Evolutionary conservation across 2,888 invertebrate species (phyloP).

Genomic region (Meiosimyza decipiens): DNA sequence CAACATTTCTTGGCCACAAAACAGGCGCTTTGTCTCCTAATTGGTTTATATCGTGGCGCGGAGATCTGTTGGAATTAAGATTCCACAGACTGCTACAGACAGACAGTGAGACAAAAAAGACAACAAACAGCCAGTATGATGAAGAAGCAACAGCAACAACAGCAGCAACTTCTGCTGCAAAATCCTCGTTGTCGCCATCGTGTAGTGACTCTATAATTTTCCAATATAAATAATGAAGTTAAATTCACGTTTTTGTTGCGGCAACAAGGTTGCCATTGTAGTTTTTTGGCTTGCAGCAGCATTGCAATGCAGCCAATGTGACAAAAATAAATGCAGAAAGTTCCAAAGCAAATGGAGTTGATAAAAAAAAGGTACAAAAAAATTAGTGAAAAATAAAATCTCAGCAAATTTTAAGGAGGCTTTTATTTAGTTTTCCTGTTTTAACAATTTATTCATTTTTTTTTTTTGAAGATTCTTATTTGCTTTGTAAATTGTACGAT

Average conservation of each 20-base stretch:
- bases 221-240: conserved; percentile 47
- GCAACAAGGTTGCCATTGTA: conserved; percentile 14
- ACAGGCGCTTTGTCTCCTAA: conserved; percentile 36
- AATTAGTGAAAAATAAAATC: conserved; percentile 33
- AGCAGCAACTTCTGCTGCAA: neutral
- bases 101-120: conserved; percentile 2
- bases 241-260: conserved; percentile 32
- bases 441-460: neutral
- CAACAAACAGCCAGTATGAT: conserved; percentile 10
- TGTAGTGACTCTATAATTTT: conserved; percentile 43
- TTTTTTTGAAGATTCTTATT: neutral
- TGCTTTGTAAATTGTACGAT: neutral
- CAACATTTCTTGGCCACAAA: conserved; percentile 31
- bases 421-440: conserved; percentile 1
- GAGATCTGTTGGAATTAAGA: conserved; percentile 33
- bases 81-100: conserved; percentile 17
- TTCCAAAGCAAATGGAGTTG: neutral
- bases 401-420: conserved; percentile 7
- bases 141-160: conserved; percentile 8
- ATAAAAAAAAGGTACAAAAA: neutral
- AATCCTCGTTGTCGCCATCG: conserved; percentile 2
- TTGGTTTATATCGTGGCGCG: conserved; percentile 35
- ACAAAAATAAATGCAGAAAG: conserved; percentile 19
- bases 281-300: conserved; percentile 14
- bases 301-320: neutral